phyloP scores from a whole-genome alignment of 2,888 invertebrate species.

The Axea sp. region DNA sequence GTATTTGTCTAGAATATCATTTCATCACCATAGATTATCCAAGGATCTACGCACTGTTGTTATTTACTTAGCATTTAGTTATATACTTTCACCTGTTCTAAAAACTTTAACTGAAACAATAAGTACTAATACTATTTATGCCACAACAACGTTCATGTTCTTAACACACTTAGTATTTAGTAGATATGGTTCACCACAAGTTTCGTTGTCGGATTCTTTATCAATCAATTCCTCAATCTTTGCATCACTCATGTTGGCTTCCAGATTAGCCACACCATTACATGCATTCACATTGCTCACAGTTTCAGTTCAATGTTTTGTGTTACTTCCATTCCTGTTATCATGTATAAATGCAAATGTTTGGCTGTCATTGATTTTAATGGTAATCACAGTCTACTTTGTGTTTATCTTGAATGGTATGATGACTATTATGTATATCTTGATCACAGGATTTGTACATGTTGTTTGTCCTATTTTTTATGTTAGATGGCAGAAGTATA shows the following conservation, averaged over 20 bases:
- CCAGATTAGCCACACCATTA: constrained; percentile 90
- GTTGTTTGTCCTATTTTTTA: constrained; percentile 88
- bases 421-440: constrained; percentile 83
- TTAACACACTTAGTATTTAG: constrained; percentile 93
- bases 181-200: constrained; percentile 93
- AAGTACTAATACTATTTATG: constrained; percentile 98
- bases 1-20: constrained; percentile 77
- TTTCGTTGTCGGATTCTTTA: constrained; percentile 93
- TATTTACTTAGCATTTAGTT: constrained; percentile 92
- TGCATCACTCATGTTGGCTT: constrained; percentile 96
- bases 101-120: constrained; percentile 97
- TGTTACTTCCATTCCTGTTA: constrained; percentile 90
- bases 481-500: constrained; percentile 87
- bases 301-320: constrained; percentile 92
- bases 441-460: constrained; percentile 84
- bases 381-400: constrained; percentile 81
- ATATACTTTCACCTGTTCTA: constrained; percentile 92
- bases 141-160: constrained; percentile 93
- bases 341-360: constrained; percentile 82
- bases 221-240: constrained; percentile 97
- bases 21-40: constrained; percentile 65
- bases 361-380: constrained; percentile 81
- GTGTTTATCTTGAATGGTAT: constrained; percentile 81
- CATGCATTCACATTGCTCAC: constrained; percentile 95
- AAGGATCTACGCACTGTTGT: constrained; percentile 88